phyloP scores from a whole-genome alignment of 2,797 vertebrate species.

The Aldrovandia affinis region DNA sequence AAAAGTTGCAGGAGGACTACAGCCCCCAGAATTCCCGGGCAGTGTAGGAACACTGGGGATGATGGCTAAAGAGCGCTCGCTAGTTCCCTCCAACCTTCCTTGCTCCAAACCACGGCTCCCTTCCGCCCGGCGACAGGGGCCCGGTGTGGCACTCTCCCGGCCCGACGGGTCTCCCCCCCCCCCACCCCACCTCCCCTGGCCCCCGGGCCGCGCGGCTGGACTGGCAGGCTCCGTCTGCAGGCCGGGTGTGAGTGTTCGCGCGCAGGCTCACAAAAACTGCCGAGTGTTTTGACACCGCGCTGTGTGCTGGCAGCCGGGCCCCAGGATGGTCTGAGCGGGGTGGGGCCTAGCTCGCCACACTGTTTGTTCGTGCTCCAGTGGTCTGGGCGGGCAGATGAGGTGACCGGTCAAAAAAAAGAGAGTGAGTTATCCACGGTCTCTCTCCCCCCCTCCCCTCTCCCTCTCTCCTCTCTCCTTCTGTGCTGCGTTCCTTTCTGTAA shows the following conservation, averaged over 20 bases:
- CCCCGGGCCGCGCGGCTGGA: background rate
- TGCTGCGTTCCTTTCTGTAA: background rate
- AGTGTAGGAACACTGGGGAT: background rate
- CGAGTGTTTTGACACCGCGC: background rate
- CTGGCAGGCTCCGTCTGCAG: constrained; percentile 21
- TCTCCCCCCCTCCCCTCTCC: background rate
- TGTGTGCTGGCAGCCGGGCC: constrained; percentile 26
- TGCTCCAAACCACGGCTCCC: too few species aligned
- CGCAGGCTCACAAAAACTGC: constrained; percentile 30
- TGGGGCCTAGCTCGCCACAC: background rate
- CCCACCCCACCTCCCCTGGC: constrained; percentile 16
- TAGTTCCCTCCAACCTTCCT: too few species aligned
- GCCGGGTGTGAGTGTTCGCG: constrained; percentile 17
- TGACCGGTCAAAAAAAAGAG: constrained; percentile 19
- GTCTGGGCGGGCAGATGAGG: constrained; percentile 15
- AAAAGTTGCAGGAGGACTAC: constrained; percentile 54
- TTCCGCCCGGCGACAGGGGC: too few species aligned
- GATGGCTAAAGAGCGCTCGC: background rate
- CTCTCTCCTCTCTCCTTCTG: background rate
- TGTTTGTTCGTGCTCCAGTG: constrained; percentile 8
- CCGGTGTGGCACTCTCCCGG: background rate
- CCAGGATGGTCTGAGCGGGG: background rate
- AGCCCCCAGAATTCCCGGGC: constrained; percentile 15
- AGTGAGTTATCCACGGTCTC: constrained; percentile 2
- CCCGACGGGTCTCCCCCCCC: background rate